These are phyloP conservation scores for Lytechinus pictus DNA, from an alignment of 35 echinoderm and acorn worm genomes.

Conservation along the genomic window DNA sequence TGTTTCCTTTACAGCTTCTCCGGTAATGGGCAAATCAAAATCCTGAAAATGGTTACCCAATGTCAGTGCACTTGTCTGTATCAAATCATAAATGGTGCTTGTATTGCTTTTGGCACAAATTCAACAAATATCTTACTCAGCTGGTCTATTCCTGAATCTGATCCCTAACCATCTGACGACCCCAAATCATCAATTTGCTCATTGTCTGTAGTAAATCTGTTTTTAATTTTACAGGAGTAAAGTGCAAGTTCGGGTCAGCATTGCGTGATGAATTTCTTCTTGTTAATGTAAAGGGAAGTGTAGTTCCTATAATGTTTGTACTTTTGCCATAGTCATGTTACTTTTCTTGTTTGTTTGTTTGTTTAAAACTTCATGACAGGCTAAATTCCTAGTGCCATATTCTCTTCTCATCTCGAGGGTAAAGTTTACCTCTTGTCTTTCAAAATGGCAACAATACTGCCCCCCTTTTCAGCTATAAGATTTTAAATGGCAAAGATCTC, in stretches of 20 bases:
- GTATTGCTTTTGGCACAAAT: background rate
- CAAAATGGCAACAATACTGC: no score
- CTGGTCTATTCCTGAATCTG: background rate
- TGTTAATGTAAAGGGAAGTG: no score
- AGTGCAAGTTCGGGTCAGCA: background rate
- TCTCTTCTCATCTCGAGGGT: no score
- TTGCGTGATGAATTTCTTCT: background rate
- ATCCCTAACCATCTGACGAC: background rate
- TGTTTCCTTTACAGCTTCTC: no score
- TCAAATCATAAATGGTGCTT: background rate
- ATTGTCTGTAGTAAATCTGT: background rate
- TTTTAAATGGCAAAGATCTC: no score
- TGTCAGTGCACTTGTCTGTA: background rate
- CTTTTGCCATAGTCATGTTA: background rate
- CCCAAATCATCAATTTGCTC: background rate
- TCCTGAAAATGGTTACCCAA: no score
- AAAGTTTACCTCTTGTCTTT: no score
- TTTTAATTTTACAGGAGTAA: background rate
- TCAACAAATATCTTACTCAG: background rate
- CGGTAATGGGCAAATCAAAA: no score
- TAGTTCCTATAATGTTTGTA: background rate
- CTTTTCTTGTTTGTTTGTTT: no score
- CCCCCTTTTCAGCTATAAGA: no score
- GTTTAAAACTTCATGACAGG: no score
- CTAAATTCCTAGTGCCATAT: no score